phyloP scores from a whole-genome alignment of 2,888 invertebrate species.

The Selenia dentaria region DNA sequence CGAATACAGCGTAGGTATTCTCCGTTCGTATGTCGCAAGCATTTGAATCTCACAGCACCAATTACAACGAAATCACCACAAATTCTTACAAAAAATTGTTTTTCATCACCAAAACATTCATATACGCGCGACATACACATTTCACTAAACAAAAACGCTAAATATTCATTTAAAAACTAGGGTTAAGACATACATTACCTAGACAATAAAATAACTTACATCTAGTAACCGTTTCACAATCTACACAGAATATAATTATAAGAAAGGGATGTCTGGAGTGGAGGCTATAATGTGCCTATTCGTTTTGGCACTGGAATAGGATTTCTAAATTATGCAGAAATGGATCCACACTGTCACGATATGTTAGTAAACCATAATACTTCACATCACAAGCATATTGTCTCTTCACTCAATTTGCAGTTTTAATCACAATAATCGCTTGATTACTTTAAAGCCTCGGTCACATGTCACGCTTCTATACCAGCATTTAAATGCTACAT shows the following conservation, averaged over 20 bases:
- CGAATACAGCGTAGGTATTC: constrained; percentile 61
- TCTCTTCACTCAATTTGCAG: constrained; percentile 11
- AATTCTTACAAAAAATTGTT: constrained; percentile 24
- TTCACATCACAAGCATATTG: constrained; percentile 19
- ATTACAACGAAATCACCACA: constrained; percentile 56
- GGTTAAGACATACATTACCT: constrained; percentile 78
- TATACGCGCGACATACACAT: constrained; percentile 76
- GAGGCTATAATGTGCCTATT: constrained; percentile 47
- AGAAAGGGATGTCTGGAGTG: constrained; percentile 49
- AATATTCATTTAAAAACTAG: constrained; percentile 56
- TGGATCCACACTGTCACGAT: constrained; percentile 40
- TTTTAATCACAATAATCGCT: background rate
- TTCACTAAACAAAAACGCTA: constrained; percentile 67
- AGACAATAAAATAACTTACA: constrained; percentile 78
- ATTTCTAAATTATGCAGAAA: constrained; percentile 1
- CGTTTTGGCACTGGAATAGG: constrained; percentile 63
- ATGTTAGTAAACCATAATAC: constrained; percentile 43
- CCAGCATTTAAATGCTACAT: too few relatives aligned
- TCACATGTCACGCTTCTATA: too few relatives aligned
- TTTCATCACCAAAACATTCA: constrained; percentile 60
- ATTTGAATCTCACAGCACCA: constrained; percentile 81
- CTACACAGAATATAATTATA: constrained; percentile 70
- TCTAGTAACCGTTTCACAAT: constrained; percentile 70
- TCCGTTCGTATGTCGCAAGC: constrained; percentile 72
- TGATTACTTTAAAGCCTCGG: constrained; percentile 2